Evolutionary conservation across 1,140 invertebrate genomes (phyloP).

Genomic region (Drosophila sechellia): DNA sequence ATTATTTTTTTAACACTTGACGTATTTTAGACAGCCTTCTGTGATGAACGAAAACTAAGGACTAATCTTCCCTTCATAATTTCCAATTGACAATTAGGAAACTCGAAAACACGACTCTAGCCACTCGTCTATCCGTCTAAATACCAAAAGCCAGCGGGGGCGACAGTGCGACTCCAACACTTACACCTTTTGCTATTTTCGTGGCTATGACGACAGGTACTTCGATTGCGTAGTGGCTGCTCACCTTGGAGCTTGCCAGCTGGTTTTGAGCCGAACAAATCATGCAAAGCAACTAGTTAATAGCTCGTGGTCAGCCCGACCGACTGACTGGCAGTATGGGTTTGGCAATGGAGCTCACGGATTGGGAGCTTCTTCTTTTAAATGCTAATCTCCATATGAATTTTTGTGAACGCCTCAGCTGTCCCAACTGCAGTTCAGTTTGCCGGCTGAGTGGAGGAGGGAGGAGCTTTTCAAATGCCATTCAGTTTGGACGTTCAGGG

Average conservation of each 20-base stretch:
- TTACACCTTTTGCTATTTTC: constrained; percentile 62
- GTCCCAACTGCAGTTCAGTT: constrained; percentile 19
- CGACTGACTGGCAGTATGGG: constrained; percentile 9
- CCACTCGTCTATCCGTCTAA: constrained; percentile 7
- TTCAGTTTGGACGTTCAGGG: constrained; percentile 16
- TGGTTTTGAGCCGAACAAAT: constrained; percentile 62
- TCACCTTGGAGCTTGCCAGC: constrained; percentile 67
- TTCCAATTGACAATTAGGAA: constrained; percentile 41
- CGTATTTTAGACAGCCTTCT: constrained; percentile 23
- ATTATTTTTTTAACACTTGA: neutral
- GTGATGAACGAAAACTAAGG: constrained; percentile 10
- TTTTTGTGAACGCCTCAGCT: constrained; percentile 42
- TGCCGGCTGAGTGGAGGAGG: no score
- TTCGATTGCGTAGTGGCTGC: constrained; percentile 58
- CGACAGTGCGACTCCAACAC: constrained; percentile 38
- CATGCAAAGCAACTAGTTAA: constrained; percentile 64
- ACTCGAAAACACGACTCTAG: constrained; percentile 54
- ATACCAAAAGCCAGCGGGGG: constrained; percentile 50
- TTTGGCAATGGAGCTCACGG: constrained; percentile 38
- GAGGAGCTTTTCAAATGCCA: constrained; percentile 26
- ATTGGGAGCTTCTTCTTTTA: constrained; percentile 39
- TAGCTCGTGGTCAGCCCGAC: constrained; percentile 31
- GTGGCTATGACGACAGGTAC: constrained; percentile 62
- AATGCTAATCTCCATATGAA: constrained; percentile 28
- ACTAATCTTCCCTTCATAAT: neutral